Evolutionary conservation across 2,888 invertebrate species (phyloP).

Genomic region (Agonopterix arenella): DNA sequence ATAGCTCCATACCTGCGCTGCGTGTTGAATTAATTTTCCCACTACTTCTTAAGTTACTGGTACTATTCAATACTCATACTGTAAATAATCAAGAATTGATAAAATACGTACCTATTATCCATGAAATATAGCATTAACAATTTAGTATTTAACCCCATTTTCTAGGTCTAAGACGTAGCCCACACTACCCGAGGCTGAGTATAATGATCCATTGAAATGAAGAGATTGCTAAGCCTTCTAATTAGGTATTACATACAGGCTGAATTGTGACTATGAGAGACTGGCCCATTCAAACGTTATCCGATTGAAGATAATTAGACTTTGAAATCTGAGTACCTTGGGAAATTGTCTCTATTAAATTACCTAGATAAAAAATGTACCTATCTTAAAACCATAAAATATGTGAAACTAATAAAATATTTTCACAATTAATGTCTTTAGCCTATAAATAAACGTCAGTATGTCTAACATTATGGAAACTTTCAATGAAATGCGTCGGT

Average conservation of each 20-base stretch:
- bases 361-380: constrained; percentile 6
- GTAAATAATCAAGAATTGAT: no score
- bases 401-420: no score
- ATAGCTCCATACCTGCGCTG: no score
- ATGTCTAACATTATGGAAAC: no score
- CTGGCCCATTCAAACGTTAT: constrained; percentile 54
- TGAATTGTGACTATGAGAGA: constrained; percentile 49
- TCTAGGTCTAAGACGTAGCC: constrained; percentile 16
- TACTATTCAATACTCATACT: no score
- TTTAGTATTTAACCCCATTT: background rate
- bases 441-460: no score
- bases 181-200: constrained; percentile 34
- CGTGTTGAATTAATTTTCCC: no score
- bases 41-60: no score
- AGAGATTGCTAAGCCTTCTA: constrained; percentile 38
- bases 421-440: no score
- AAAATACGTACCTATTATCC: no score
- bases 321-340: constrained; percentile 4
- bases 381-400: background rate
- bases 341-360: background rate
- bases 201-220: constrained; percentile 58
- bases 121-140: no score
- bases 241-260: constrained; percentile 50
- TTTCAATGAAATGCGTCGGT: no score
- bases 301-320: constrained; percentile 56